Conservation (phyloP, 2,888 invertebrate species). For the Scotopteryx bipunctaria region DNA sequence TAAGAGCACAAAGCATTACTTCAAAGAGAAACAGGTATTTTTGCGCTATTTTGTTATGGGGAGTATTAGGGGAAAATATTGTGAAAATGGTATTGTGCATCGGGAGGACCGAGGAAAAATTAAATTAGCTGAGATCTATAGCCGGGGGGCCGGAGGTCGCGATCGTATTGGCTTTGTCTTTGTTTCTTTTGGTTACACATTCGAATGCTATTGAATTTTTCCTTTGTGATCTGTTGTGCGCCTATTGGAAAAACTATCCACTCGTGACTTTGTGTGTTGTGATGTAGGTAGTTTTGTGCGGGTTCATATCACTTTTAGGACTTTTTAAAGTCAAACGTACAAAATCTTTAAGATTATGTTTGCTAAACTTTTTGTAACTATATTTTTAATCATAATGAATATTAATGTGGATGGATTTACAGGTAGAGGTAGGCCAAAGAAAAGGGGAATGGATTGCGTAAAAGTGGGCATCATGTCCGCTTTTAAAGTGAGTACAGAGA, state of each 20-base stretch:
- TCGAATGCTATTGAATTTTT: constrained; percentile 25
- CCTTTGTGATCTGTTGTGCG: constrained; percentile 19
- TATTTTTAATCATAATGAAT: too few relatives aligned
- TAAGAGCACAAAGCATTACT: constrained; percentile 2
- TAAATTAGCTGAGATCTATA: constrained; percentile 45
- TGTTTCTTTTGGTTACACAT: constrained; percentile 30
- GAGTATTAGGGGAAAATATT: constrained; percentile 37
- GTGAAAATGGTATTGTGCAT: constrained; percentile 43
- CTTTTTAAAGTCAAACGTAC: background rate
- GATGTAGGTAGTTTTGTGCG: background rate
- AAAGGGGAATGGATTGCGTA: too few relatives aligned
- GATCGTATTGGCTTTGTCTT: constrained; percentile 31
- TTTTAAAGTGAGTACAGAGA: too few relatives aligned
- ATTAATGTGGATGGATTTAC: too few relatives aligned
- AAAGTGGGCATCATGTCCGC: too few relatives aligned
- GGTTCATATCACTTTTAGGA: background rate
- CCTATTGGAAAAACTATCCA: constrained; percentile 22
- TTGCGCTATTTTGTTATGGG: constrained; percentile 30
- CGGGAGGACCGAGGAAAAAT: constrained; percentile 44
- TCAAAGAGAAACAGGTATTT: constrained; percentile 33
- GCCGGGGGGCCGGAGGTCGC: constrained; percentile 30
- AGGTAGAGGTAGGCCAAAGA: too few relatives aligned
- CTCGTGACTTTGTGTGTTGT: constrained; percentile 2
- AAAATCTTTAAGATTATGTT: too few relatives aligned
- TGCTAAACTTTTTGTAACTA: too few relatives aligned